Evolutionary conservation across 2,888 invertebrate genomes (phyloP), one percentile per base, ranked within the genome.

Genomic region (Sphaerophoria taeniata): DNA sequence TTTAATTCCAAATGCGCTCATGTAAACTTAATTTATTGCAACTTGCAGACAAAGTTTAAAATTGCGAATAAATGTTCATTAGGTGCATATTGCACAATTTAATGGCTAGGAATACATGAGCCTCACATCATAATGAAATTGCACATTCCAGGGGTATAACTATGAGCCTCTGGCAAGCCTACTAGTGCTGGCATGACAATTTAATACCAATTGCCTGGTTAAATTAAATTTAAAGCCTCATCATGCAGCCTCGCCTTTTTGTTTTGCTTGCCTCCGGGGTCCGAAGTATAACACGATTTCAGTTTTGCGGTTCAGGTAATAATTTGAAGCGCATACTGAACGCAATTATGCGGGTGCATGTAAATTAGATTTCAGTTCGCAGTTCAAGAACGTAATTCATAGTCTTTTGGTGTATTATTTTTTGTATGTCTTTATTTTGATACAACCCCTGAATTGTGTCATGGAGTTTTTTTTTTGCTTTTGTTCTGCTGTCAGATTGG

Each of bases 271-370:
- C 24, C 2, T 24, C 24, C 1, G 24, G 24, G 24, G 24, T 24
- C 24, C 24, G 24, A 24, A 24, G 24, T 24, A 24, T 24, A 24
- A 24, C 24, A 24, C 24, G 24, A 24, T 24, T 24, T 24, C 24
- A 24, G 24, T 24, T 24, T 24, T 24, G 24, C 24, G 24, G 24
- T 24, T 24, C 24, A 24, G 24, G 24, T 24, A 24, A 24, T 24
- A 24, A 24, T 24, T 24, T 24, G 24, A 24, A 24, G 24, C 24
- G 24, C 24, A 24, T n/a, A n/a, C 74, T 65, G 55, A 16, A 74
- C 49, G 43, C 67, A 75, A 60, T 79, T 75, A 79, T 84, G 79
- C 83, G 79, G 83, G 83, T 75, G 83, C 83, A 72, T 53, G 49
- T 56, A 63, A 63, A 47, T 33, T 63, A 47, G 3, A 45, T n/a